Conservation (phyloP, 2,888 invertebrate species). For the Reticulitermes lucifugus region DNA sequence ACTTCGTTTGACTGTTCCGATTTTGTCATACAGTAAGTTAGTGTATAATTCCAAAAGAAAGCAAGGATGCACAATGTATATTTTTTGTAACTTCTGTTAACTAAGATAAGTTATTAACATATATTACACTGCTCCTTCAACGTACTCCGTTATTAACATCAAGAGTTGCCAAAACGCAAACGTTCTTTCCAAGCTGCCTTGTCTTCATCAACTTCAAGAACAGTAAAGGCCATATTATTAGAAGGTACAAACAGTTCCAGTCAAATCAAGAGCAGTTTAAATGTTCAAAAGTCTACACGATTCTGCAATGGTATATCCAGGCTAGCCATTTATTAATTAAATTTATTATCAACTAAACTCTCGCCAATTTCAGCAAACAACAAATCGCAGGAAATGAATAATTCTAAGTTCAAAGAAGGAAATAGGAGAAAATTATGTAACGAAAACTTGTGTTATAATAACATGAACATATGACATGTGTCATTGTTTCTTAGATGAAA, state of each 20-base stretch:
- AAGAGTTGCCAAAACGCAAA: slow-evolving; percentile 10
- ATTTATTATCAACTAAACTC: neutral
- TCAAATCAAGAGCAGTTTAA: slow-evolving; percentile 26
- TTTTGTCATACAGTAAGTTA: neutral
- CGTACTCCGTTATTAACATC: slow-evolving; percentile 27
- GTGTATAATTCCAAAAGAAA: neutral
- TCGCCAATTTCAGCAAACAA: slow-evolving; percentile 24
- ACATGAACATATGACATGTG: slow-evolving; percentile 35
- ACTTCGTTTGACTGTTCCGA: neutral
- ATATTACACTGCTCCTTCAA: slow-evolving; percentile 11
- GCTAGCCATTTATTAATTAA: neutral
- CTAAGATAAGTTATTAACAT: slow-evolving; percentile 6
- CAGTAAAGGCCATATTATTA: slow-evolving; percentile 24
- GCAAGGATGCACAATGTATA: neutral
- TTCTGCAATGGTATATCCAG: neutral
- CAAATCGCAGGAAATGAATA: slow-evolving; percentile 23
- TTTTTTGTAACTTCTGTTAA: slow-evolving; percentile 13
- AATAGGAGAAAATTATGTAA: neutral
- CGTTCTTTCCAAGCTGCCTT: slow-evolving; percentile 19
- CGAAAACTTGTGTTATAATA: neutral
- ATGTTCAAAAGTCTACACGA: neutral
- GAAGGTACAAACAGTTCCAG: neutral
- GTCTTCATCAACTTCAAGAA: slow-evolving; percentile 23
- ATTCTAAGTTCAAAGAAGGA: slow-evolving; percentile 22
- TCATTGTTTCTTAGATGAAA: slow-evolving; percentile 38